Conservation (phyloP, 2,113 vertebrate species). For the Numenius arquata region DNA sequence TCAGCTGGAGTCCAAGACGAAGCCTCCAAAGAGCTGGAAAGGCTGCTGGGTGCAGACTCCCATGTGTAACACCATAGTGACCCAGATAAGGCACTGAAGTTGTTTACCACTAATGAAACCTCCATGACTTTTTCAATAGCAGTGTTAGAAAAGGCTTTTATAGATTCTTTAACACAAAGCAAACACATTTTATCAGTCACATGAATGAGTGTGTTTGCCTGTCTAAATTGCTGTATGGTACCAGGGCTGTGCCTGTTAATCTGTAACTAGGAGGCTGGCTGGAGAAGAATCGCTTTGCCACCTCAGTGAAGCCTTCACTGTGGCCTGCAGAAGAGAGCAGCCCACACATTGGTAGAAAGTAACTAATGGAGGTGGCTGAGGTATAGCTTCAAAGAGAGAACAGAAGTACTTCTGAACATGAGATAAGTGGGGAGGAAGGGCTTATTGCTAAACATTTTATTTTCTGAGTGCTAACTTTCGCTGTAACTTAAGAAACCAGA, state of each 20-base stretch:
- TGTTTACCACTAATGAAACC: conserved; percentile 44
- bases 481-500: conserved; percentile 54
- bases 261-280: conserved; percentile 17
- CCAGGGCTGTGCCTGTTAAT: conserved; percentile 27
- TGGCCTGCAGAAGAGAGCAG: neutral
- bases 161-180: conserved; percentile 55
- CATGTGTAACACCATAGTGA: neutral
- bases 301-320: neutral
- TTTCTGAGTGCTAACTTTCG: conserved; percentile 11
- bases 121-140: conserved; percentile 24
- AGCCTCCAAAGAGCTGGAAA: neutral
- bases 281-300: neutral
- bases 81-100: conserved; percentile 11
- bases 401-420: neutral
- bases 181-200: conserved; percentile 51
- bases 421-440: neutral
- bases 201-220: conserved; percentile 45
- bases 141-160: conserved; percentile 24
- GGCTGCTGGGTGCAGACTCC: neutral
- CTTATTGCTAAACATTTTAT: conserved; percentile 9
- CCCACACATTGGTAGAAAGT: neutral
- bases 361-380: neutral
- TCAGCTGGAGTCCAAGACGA: neutral
- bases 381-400: neutral
- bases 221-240: conserved; percentile 1